Evolutionary conservation across 2,888 invertebrate genomes (phyloP).

Genomic region (Aspidiotus rigidus): DNA sequence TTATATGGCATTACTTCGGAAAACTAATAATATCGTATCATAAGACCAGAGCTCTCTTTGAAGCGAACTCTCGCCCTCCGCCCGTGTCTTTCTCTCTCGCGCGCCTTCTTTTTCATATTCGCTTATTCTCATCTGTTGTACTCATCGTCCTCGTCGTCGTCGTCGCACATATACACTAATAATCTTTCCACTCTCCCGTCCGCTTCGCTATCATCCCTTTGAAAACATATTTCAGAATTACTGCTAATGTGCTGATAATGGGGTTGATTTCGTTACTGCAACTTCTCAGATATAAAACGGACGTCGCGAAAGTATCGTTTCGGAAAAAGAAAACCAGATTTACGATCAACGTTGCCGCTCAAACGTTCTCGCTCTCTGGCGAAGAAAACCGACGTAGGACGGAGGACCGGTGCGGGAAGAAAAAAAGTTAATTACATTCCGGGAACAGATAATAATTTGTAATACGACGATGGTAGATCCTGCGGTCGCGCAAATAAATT

Average conservation of each 20-base stretch:
- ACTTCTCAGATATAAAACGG: slow-evolving; percentile 33
- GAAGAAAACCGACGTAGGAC: background rate
- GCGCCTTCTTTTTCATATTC: background rate
- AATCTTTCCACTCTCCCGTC: slow-evolving; percentile 25
- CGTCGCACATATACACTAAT: slow-evolving; percentile 25
- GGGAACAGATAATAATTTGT: slow-evolving; percentile 28
- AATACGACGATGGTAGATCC: slow-evolving; percentile 13
- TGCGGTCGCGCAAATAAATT: slow-evolving; percentile 17
- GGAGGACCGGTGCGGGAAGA: background rate
- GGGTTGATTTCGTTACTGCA: slow-evolving; percentile 33
- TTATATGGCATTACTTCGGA: slow-evolving; percentile 32
- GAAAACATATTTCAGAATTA: slow-evolving; percentile 35
- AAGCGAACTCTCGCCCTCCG: slow-evolving; percentile 18
- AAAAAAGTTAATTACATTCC: slow-evolving; percentile 30
- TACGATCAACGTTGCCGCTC: slow-evolving; percentile 26
- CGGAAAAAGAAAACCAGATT: slow-evolving; percentile 31
- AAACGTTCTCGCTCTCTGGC: background rate
- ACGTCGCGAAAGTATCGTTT: slow-evolving; percentile 32
- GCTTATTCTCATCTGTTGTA: slow-evolving; percentile 5
- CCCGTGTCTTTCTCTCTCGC: slow-evolving; percentile 9
- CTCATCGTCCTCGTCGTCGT: background rate
- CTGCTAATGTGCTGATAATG: slow-evolving; percentile 35
- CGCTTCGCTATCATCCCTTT: slow-evolving; percentile 30
- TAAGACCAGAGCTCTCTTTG: slow-evolving; percentile 23
- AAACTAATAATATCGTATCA: slow-evolving; percentile 31